Percentiles rank a stretch among this genome's conserved stretches.
These are phyloP conservation scores for Geococcyx californianus DNA, from an alignment of 2,113 vertebrate species.

Conservation along the genomic window DNA sequence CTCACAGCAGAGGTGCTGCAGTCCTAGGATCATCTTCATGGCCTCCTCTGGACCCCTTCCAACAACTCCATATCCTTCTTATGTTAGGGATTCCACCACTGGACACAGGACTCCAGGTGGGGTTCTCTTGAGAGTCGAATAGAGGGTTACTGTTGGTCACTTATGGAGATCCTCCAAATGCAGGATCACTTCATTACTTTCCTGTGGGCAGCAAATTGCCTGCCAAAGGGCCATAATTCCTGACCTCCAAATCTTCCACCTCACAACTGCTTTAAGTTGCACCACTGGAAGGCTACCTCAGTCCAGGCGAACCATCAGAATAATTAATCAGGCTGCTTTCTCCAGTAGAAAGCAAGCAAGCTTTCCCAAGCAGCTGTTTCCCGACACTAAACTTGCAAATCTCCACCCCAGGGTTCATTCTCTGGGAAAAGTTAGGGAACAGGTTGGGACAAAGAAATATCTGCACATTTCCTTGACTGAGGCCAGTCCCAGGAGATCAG, in stretches of 20 bases:
- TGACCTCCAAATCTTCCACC: background rate
- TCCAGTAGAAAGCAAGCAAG: background rate
- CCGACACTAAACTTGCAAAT: background rate
- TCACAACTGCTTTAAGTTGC: background rate
- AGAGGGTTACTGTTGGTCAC: background rate
- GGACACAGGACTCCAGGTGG: too few species aligned
- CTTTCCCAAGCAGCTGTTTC: background rate
- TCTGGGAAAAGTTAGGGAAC: background rate
- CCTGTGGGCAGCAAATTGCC: rapidly evolving
- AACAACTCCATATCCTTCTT: too few species aligned
- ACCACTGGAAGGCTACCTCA: background rate
- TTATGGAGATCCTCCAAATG: background rate
- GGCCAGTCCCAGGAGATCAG: background rate
- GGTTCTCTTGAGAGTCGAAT: too few species aligned
- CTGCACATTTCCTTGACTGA: background rate
- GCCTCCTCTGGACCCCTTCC: too few species aligned
- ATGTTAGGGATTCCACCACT: too few species aligned
- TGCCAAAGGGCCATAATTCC: background rate
- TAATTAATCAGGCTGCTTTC: background rate
- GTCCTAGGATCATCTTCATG: too few species aligned
- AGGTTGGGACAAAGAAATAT: background rate
- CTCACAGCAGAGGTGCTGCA: too few species aligned
- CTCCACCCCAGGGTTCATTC: background rate
- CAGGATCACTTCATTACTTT: background rate
- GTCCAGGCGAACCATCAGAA: background rate